Conservation (phyloP, 2,797 vertebrate species). For the Geotrypetes seraphini region DNA sequence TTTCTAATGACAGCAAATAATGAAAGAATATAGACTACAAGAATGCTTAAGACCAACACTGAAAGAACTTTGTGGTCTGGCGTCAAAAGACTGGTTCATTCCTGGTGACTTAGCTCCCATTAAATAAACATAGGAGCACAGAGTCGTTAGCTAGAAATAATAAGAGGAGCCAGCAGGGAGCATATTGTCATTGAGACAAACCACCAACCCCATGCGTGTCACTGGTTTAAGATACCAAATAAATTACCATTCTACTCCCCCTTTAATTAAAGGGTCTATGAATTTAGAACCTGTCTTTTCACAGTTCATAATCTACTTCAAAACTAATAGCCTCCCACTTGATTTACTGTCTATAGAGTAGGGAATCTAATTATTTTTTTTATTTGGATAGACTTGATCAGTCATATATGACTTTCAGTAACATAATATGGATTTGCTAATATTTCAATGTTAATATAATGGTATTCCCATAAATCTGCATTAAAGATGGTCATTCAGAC, state of each 20-base stretch:
- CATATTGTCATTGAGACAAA: neutral
- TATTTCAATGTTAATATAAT: conserved; percentile 23
- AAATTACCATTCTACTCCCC: neutral
- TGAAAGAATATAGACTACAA: too few species aligned
- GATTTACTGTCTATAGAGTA: conserved; percentile 13
- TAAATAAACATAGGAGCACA: neutral
- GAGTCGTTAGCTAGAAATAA: conserved; percentile 8
- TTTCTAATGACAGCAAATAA: too few species aligned
- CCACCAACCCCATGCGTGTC: neutral
- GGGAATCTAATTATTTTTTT: conserved; percentile 15
- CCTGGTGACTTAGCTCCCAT: neutral
- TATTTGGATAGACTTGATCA: conserved; percentile 18
- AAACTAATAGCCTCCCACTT: conserved; percentile 1
- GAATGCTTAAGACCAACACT: too few species aligned
- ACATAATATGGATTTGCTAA: conserved; percentile 26
- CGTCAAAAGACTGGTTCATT: too few species aligned
- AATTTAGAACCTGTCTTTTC: neutral
- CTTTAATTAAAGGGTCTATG: conserved; percentile 5
- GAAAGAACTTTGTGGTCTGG: too few species aligned
- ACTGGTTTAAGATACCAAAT: neutral
- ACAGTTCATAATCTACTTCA: neutral
- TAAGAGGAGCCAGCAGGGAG: conserved; percentile 1
- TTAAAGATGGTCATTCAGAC: conserved; percentile 25
- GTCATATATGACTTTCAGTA: conserved; percentile 20
- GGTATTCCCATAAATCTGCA: conserved; percentile 20